Base-by-base conservation (phyloP, 2,888 invertebrate species). In the Limnephilus marmoratus region DNA sequence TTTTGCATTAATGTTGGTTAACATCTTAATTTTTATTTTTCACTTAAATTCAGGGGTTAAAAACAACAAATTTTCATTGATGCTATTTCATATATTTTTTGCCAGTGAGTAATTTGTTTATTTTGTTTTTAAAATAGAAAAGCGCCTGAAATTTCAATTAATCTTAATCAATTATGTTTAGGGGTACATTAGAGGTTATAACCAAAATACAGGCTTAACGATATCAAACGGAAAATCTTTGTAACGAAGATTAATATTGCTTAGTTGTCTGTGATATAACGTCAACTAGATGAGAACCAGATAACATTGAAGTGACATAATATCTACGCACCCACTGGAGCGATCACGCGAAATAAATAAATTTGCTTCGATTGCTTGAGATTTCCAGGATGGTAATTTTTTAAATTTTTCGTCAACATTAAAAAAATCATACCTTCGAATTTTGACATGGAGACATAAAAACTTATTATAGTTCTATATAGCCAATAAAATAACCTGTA, bases 211-310 rank as follows among this genome's bases (percentile, higher is more conserved):
- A 88, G 68, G 53, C 88, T 88, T 88, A 15, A 88, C 29, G 68
- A 31, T 53, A 88, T 34, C 49, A 53, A 45, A 88, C 29, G 88
- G 68, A 88, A 41, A 88, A 87, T 53, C 87, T 87, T 24, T 53
- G 87, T 87, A 87, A 88, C 53, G 88, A 68, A 88, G 88, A 88
- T 88, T 53, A 88, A 88, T 88, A 88, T 88, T 68, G 24, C 45
- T 45, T 13, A 1, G 83, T 37, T 34, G 37, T 83, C 37, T 37
- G 37, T 68, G 68, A 68, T 24, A n/a, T 68, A n/a, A 68, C 2
- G 9, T 68, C 18, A 68, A 68, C 68, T 24, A 68, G 68, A 68
- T 68, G 68, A 24, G 7, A 24, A 0, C 68, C 7, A 18, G 24
- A 68, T 7, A 9, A 24, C 9, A 9, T n/a, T 68, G 24, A 24